Percentiles rank a stretch among this genome's conserved stretches.
Conservation (phyloP, 2,113 vertebrate species). For the Cygnus atratus region DNA sequence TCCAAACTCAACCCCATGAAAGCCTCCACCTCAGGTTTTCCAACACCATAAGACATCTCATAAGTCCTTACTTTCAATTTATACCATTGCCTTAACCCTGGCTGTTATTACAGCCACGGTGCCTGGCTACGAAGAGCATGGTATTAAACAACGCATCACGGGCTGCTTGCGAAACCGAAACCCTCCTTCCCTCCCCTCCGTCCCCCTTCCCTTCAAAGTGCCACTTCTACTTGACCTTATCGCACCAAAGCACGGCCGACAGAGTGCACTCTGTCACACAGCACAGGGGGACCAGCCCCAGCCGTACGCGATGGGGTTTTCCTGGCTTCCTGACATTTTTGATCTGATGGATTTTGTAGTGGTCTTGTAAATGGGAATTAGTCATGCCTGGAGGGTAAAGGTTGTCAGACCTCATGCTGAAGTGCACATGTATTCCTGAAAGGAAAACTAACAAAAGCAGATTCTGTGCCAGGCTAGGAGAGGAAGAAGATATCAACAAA, state of each 20-base stretch:
- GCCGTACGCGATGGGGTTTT: background rate
- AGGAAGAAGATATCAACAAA: slow-evolving; percentile 51
- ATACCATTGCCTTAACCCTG: background rate
- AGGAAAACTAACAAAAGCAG: slow-evolving; percentile 63
- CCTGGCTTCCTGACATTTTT: slow-evolving; percentile 46
- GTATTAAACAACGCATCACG: background rate
- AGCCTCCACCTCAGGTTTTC: background rate
- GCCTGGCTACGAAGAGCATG: background rate
- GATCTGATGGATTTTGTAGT: slow-evolving; percentile 59
- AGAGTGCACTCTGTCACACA: background rate
- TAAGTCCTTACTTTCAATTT: background rate
- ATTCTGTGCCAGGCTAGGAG: background rate
- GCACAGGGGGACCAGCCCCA: slow-evolving; percentile 35
- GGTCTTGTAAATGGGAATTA: slow-evolving; percentile 65
- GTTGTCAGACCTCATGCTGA: slow-evolving; percentile 67
- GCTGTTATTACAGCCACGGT: background rate
- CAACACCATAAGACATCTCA: background rate
- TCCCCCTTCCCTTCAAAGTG: background rate
- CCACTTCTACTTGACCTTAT: background rate
- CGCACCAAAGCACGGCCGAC: background rate
- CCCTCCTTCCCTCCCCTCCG: background rate
- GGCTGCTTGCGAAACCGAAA: background rate
- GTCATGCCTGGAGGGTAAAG: slow-evolving; percentile 62
- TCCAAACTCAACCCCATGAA: background rate
- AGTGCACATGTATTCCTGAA: slow-evolving; percentile 61